Conservation (phyloP, 2,113 vertebrate genomes). For the Pholis gunnellus region DNA sequence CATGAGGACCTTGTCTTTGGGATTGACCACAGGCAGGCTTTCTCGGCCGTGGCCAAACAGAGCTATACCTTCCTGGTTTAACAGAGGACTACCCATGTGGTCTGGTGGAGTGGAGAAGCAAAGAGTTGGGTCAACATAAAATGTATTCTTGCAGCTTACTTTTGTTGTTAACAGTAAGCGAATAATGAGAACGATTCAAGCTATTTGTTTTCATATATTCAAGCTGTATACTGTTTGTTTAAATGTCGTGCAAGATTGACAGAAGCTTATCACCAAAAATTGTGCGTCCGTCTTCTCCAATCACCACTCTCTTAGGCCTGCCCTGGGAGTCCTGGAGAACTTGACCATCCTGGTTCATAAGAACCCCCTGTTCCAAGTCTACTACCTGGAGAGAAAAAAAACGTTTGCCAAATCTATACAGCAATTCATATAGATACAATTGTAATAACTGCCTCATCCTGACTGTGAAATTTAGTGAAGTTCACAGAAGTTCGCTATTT, state of each 20-base stretch:
- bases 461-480: not conserved
- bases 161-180: not conserved
- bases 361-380: constrained; percentile 92
- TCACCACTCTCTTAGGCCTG: constrained; percentile 91
- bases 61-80: constrained; percentile 93
- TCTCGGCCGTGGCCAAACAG: constrained; percentile 94
- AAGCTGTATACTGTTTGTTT: constrained; percentile 3
- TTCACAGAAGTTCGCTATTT: too few relatives aligned
- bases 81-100: constrained; percentile 90
- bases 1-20: constrained; percentile 93
- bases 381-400: constrained; percentile 84
- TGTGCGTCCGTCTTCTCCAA: constrained; percentile 95
- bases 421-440: not conserved
- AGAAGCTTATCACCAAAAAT: constrained; percentile 89
- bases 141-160: not conserved
- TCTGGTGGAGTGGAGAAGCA: constrained; percentile 81
- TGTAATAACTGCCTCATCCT: not conserved
- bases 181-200: not conserved
- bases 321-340: constrained; percentile 95
- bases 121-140: constrained; percentile 25
- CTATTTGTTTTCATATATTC: not conserved
- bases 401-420: not conserved
- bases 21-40: constrained; percentile 91
- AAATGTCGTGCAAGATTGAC: constrained; percentile 11
- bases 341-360: constrained; percentile 93